Conservation (phyloP, 2,888 invertebrate species). For the Thecophora atra region DNA sequence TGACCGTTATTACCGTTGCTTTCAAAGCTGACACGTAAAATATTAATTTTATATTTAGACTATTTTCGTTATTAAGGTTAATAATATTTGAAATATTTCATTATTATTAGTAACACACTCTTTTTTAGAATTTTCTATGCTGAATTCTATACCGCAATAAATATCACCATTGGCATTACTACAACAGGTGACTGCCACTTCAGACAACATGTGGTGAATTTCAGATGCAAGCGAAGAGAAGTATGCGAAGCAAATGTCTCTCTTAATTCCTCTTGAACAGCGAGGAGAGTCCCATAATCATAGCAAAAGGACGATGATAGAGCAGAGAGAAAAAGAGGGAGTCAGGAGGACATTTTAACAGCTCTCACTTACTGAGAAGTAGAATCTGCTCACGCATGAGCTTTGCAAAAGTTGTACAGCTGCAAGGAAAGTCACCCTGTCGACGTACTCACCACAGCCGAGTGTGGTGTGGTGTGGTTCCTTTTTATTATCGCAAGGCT, state of each 20-base stretch:
- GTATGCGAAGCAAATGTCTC: no score
- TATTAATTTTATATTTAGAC: no score
- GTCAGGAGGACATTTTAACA: background rate
- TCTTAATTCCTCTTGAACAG: background rate
- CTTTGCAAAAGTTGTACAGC: background rate
- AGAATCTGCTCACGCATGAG: background rate
- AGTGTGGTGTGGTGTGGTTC: background rate
- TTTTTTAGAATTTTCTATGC: no score
- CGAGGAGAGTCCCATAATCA: background rate
- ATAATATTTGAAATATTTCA: no score
- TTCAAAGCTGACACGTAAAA: no score
- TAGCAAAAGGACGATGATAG: background rate
- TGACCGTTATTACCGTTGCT: no score
- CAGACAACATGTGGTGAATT: background rate
- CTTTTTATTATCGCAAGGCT: background rate
- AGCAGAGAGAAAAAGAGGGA: background rate
- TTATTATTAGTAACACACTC: no score
- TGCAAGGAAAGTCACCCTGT: background rate
- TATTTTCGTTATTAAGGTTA: no score
- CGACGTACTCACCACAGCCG: background rate
- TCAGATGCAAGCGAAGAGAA: background rate
- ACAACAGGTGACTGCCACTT: constrained; percentile 27
- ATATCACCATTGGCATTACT: background rate
- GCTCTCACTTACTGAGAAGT: background rate
- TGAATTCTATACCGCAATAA: background rate